Percentiles rank a stretch among this genome's conserved stretches.
Conservation (phyloP, 2,113 vertebrate species). For the Neomonachus schauinslandi region DNA sequence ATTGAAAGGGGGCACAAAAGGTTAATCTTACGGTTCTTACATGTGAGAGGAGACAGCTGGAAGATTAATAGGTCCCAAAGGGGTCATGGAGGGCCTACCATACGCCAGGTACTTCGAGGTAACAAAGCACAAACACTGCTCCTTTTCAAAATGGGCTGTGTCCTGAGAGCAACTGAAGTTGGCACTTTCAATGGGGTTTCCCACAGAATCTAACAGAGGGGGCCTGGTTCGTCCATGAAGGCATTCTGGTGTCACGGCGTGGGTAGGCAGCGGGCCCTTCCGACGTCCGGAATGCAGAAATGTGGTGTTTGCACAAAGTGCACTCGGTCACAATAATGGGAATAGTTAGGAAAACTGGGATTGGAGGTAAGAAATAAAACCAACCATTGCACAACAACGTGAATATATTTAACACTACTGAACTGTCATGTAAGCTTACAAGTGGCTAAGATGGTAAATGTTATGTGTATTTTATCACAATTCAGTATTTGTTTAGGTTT, state of each 20-base stretch:
- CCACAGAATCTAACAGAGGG: neutral
- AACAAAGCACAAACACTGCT: neutral
- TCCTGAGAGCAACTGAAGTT: neutral
- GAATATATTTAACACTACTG: neutral
- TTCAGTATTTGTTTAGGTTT: neutral
- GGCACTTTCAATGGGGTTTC: neutral
- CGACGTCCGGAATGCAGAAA: neutral
- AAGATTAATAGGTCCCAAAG: neutral
- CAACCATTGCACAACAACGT: too few relatives aligned
- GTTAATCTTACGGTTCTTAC: neutral
- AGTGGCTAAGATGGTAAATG: neutral
- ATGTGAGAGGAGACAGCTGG: neutral
- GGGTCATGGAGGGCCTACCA: neutral
- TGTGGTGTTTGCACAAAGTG: neutral
- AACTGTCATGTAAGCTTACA: neutral
- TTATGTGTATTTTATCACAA: neutral
- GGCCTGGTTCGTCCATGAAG: neutral
- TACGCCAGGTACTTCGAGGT: rapidly evolving
- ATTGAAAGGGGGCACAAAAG: neutral
- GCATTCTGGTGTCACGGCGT: neutral
- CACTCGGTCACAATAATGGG: neutral
- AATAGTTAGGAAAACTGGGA: neutral
- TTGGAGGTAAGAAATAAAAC: neutral
- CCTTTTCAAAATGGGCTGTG: neutral
- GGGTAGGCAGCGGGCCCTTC: neutral